Conservation (phyloP, 2,888 invertebrate genomes). For the Archaeoteleia sp. region DNA sequence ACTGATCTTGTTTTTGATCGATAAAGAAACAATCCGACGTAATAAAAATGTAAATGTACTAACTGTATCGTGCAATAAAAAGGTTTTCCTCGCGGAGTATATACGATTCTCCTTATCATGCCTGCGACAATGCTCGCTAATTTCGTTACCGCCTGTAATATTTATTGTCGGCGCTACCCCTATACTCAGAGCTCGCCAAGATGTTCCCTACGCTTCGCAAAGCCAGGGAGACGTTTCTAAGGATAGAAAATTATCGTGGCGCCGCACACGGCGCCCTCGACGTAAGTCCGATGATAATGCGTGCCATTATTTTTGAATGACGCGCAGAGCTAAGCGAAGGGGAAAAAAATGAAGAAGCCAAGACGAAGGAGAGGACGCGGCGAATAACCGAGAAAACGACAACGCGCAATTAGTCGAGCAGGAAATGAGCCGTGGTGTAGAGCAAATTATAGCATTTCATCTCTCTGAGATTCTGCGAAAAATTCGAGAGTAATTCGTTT, state of each 20-base stretch:
- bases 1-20: no score
- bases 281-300: slow-evolving; percentile 42
- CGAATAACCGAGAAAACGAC: slow-evolving; percentile 35
- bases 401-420: slow-evolving; percentile 59
- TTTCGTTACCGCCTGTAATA: slow-evolving; percentile 58
- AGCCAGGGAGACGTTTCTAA: slow-evolving; percentile 55
- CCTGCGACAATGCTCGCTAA: slow-evolving; percentile 58
- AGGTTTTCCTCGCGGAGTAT: slow-evolving; percentile 48
- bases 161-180: slow-evolving; percentile 56
- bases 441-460: slow-evolving; percentile 27
- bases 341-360: no score
- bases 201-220: slow-evolving; percentile 58
- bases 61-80: slow-evolving; percentile 40
- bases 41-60: no score
- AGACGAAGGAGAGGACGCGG: slow-evolving; percentile 9
- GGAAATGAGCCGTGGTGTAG: slow-evolving; percentile 58
- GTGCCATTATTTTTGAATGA: slow-evolving; percentile 43
- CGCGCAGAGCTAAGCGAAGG: slow-evolving; percentile 30
- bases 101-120: slow-evolving; percentile 56
- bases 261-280: slow-evolving; percentile 21
- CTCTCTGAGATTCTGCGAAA: neutral
- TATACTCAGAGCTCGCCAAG: slow-evolving; percentile 50
- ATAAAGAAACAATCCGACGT: no score
- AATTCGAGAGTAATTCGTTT: slow-evolving; percentile 13
- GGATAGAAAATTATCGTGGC: slow-evolving; percentile 55